Evolutionary conservation across 2,797 vertebrate genomes (phyloP), one percentile per base, ranked within the genome.

Genomic region (Hafferia zeledoni): DNA sequence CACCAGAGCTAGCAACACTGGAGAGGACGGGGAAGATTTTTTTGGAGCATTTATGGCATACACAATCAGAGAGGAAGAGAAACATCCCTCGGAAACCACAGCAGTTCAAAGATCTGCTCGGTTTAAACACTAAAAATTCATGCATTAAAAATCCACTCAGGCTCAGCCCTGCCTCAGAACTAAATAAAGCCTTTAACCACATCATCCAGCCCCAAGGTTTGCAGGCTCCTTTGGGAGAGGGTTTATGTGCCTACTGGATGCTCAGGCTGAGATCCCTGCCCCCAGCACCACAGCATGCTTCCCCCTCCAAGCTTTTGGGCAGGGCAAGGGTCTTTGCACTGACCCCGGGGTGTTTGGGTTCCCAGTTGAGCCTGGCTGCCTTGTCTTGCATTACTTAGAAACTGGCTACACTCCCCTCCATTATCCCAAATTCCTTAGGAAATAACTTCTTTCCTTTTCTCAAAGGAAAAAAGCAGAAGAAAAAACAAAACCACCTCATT

Each of bases 141-240:
- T 19, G 56, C 83, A 95, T 43, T 96, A 95, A 83, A 92, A 94
- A 90, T 31, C 76, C n/a, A 90, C 88, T 84, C 81, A 33, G 60
- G 24, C 63, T 92, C 47, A 70, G 67, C 46, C 14, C 33, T 82
- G 53, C 22, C 23, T 67, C 71, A 74, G 83, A 93, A 93, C 80
- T 94, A 79, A 94, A 86, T 81, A 87, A 90, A 94, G 72, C 77
- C 70, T 79, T 70, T 82, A 64, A 87, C 78, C 81, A 37, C 81
- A 94, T 43, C 59, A 93, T 33, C 53, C 72, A 83, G 71, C 64
- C 70, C 64, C 68, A 69, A 19, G 68, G 50, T 44, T 59, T 75
- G 41, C 8, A 0, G 39, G 52, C 43, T 86, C 87, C 89, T 20
- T 65, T 41, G 33, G 55, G 56, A 89, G 31, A 77, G 31, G 25